These are phyloP conservation scores for Nezara viridula DNA, from an alignment of 2,888 invertebrate species.

Conservation along the genomic window DNA sequence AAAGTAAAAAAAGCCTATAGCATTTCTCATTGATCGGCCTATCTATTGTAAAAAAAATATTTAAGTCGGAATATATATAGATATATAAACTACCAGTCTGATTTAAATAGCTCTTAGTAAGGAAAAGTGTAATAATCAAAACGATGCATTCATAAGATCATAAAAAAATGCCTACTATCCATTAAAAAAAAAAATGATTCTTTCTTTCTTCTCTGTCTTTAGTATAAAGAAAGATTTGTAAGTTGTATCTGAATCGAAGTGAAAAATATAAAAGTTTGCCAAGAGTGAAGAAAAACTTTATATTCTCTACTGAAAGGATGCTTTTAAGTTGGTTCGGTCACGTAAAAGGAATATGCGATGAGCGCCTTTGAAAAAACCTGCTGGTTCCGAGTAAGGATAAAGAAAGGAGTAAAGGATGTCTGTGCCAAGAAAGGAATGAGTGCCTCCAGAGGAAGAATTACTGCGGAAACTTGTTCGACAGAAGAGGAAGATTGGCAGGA, in stretches of 20 bases:
- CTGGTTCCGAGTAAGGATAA: background rate
- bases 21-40: too few species aligned
- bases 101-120: too few species aligned
- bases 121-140: too few species aligned
- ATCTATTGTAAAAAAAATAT: too few species aligned
- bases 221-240: too few species aligned
- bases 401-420: background rate
- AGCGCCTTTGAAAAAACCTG: background rate
- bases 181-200: too few species aligned
- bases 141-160: too few species aligned
- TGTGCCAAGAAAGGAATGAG: background rate
- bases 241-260: background rate
- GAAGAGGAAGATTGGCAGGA: conserved; percentile 4
- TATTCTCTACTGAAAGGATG: background rate
- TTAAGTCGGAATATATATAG: too few species aligned
- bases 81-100: too few species aligned
- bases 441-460: background rate
- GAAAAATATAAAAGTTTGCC: background rate
- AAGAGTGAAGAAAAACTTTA: background rate
- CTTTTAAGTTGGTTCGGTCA: background rate
- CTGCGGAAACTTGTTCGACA: background rate
- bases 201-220: too few species aligned
- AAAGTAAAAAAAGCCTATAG: too few species aligned
- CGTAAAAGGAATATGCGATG: background rate
- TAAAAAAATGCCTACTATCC: too few species aligned